phyloP scores from a whole-genome alignment of 2,888 invertebrate species.

The Parelbella ahira region DNA sequence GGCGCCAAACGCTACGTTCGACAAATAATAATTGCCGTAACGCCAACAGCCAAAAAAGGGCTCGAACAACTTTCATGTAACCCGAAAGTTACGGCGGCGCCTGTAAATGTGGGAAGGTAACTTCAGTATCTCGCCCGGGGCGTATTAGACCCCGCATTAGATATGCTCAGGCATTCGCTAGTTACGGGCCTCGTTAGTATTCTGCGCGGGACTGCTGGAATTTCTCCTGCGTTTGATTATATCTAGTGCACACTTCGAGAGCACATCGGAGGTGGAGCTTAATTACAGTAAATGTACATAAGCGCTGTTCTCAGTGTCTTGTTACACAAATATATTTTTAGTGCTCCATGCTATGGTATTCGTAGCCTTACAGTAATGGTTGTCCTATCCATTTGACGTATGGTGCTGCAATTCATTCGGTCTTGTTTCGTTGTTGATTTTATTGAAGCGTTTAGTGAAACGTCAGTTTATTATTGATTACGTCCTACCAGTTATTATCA shows the following conservation, averaged over 20 bases:
- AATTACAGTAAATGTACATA: conserved; percentile 9
- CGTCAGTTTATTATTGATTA: too few species aligned
- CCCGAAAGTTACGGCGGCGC: conserved; percentile 24
- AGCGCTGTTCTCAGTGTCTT: neutral
- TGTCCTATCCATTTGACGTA: too few species aligned
- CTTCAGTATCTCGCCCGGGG: conserved; percentile 34
- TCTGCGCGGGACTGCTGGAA: conserved; percentile 27
- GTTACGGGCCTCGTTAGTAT: conserved; percentile 40
- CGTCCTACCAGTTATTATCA: too few species aligned
- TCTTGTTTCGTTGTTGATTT: too few species aligned
- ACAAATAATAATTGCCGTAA: too few species aligned
- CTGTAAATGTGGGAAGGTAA: conserved; percentile 7
- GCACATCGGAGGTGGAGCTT: conserved; percentile 4
- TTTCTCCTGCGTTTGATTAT: conserved; percentile 23
- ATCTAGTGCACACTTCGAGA: conserved; percentile 15
- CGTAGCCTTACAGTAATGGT: too few species aligned
- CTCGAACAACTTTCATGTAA: conserved; percentile 9
- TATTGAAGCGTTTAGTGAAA: too few species aligned
- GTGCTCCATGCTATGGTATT: too few species aligned
- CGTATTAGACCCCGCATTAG: conserved; percentile 37
- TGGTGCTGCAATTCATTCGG: too few species aligned
- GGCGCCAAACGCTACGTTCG: too few species aligned
- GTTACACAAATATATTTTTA: neutral
- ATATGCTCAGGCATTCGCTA: conserved; percentile 37
- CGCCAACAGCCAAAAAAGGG: too few species aligned